phyloP scores from a whole-genome alignment of 2,797 vertebrate species.

The Coccyzus lansbergi region DNA sequence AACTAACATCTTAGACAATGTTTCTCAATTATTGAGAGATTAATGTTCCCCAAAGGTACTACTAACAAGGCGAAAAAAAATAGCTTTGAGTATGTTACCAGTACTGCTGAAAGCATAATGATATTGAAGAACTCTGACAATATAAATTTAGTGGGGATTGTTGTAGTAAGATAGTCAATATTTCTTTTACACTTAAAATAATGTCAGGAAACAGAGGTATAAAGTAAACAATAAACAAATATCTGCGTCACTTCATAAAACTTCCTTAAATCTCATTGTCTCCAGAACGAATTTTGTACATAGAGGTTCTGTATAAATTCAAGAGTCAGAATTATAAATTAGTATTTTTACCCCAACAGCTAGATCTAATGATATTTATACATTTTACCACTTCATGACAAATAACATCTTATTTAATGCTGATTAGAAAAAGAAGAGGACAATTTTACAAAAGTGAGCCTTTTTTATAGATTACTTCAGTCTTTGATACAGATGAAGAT shows the following conservation, averaged over 20 bases:
- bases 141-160: neutral
- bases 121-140: slow-evolving; percentile 17
- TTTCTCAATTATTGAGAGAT: slow-evolving; percentile 72
- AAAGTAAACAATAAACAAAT: neutral
- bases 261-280: neutral
- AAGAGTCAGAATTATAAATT: neutral
- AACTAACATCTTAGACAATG: slow-evolving; percentile 64
- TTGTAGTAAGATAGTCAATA: neutral
- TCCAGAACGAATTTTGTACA: neutral
- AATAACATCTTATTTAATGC: neutral
- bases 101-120: slow-evolving; percentile 26
- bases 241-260: neutral
- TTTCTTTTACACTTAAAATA: neutral
- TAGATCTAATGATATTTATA: neutral
- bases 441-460: neutral
- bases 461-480: neutral
- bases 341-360: neutral
- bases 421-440: neutral
- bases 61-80: slow-evolving; percentile 26
- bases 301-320: neutral
- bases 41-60: slow-evolving; percentile 61
- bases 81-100: slow-evolving; percentile 21
- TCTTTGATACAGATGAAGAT: neutral
- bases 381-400: neutral
- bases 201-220: neutral